Conservation (phyloP, 2,888 invertebrate genomes). For the Metopia argyrocephala region DNA sequence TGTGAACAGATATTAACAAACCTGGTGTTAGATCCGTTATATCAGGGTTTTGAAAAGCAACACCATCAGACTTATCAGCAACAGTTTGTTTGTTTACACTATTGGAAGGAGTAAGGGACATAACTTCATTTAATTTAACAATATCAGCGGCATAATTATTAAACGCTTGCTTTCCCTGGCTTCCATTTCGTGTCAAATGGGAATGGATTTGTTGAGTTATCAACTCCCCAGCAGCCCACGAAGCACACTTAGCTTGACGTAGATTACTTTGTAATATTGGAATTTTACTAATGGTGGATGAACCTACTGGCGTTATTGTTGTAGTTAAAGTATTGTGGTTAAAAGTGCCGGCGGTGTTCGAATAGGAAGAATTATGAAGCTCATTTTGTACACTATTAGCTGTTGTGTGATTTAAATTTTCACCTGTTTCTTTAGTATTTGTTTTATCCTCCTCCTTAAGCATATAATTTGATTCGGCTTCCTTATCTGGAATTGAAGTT, state of each 20-base stretch:
- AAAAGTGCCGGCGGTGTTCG: slow-evolving; percentile 19
- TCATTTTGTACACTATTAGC: slow-evolving; percentile 29
- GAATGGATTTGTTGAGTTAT: slow-evolving; percentile 29
- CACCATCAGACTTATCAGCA: slow-evolving; percentile 65
- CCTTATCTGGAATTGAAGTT: background rate
- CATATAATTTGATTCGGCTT: background rate
- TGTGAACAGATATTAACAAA: slow-evolving; percentile 69
- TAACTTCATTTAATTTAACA: slow-evolving; percentile 39
- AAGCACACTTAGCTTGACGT: slow-evolving; percentile 84
- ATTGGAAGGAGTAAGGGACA: slow-evolving; percentile 40
- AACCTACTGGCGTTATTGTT: slow-evolving; percentile 20
- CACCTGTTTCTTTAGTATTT: slow-evolving; percentile 36
- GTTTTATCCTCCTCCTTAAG: slow-evolving; percentile 19
- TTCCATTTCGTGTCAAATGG: slow-evolving; percentile 36
- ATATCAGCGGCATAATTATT: slow-evolving; percentile 50
- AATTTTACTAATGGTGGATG: slow-evolving; percentile 81
- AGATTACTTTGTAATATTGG: slow-evolving; percentile 81
- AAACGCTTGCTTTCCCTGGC: slow-evolving; percentile 41
- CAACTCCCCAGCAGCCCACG: slow-evolving; percentile 83
- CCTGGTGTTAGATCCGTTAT: slow-evolving; percentile 81
- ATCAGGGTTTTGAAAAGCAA: slow-evolving; percentile 74
- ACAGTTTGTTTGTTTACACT: slow-evolving; percentile 67
- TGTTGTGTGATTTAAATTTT: slow-evolving; percentile 35
- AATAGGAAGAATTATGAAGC: background rate
- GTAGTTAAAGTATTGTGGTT: slow-evolving; percentile 23